phyloP scores from a whole-genome alignment of 2,113 vertebrate genomes.

The Saiga tatarica region DNA sequence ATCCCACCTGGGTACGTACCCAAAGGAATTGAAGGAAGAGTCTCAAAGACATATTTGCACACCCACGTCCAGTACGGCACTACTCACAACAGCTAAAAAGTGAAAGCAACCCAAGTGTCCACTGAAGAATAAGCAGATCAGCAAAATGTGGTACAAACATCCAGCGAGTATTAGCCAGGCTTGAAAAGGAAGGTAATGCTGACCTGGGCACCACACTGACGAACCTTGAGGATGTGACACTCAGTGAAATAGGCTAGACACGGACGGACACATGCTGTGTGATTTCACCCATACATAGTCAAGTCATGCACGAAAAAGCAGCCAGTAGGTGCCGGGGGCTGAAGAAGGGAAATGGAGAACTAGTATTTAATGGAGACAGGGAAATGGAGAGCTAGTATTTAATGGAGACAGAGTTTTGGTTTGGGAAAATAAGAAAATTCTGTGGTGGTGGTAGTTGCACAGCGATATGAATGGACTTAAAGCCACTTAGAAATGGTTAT shows the following conservation, averaged over 20 bases:
- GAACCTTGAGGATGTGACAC: neutral
- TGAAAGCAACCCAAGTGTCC: neutral
- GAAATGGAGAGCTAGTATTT: accelerated
- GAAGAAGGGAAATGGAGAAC: accelerated
- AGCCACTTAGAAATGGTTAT: neutral
- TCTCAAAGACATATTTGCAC: neutral
- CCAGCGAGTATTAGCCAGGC: neutral
- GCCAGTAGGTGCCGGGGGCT: accelerated
- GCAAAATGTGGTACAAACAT: neutral
- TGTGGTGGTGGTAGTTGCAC: accelerated
- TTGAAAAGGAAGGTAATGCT: neutral
- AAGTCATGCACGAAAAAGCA: accelerated
- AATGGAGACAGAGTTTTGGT: neutral
- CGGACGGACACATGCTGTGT: accelerated
- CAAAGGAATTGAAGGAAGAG: neutral
- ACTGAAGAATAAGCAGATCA: accelerated
- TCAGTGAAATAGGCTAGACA: neutral
- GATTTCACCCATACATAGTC: too few relatives aligned
- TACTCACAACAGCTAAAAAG: neutral
- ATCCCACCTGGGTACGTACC: neutral
- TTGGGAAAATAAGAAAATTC: neutral
- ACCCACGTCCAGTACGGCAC: accelerated
- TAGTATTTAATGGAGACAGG: too few relatives aligned
- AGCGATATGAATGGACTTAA: neutral
- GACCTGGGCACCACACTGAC: accelerated